A percentile compares a stretch with the other conserved stretches of the same genome.
Evolutionary conservation across 1,140 invertebrate species (phyloP).

Genomic region (Procambarus clarkii): DNA sequence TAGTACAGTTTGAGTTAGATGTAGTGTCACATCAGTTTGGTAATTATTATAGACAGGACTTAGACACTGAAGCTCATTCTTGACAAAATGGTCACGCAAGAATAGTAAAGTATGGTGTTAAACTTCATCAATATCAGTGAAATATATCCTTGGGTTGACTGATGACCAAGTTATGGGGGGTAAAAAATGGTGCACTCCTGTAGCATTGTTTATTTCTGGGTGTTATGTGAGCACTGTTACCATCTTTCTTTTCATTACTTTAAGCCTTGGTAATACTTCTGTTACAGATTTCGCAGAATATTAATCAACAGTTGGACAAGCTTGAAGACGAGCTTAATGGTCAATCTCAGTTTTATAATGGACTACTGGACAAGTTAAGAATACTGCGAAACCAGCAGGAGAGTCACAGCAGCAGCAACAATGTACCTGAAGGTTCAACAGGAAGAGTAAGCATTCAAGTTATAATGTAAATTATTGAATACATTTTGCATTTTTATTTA

Average conservation of each 20-base stretch:
- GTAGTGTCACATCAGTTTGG: too few species aligned
- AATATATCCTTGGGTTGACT: too few species aligned
- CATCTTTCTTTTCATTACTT: neutral
- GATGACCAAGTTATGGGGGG: too few species aligned
- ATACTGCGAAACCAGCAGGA: constrained; percentile 54
- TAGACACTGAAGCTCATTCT: too few species aligned
- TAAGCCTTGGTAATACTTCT: neutral
- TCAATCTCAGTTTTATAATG: constrained; percentile 58
- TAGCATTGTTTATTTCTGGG: neutral
- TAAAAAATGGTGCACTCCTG: too few species aligned
- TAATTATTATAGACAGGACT: too few species aligned
- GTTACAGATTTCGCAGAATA: constrained; percentile 42
- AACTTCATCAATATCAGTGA: too few species aligned
- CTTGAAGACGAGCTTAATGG: constrained; percentile 55
- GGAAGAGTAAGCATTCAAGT: neutral
- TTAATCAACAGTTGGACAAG: constrained; percentile 51
- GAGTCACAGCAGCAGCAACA: neutral
- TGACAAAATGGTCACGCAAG: too few species aligned
- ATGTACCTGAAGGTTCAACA: neutral
- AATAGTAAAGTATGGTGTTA: too few species aligned
- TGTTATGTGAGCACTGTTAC: neutral
- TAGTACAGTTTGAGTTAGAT: too few species aligned
- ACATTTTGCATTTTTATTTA: neutral
- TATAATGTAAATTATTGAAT: neutral
- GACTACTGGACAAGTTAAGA: constrained; percentile 44